Percentiles rank a stretch among this genome's conserved stretches.
phyloP scores from a whole-genome alignment of 2,113 vertebrate genomes.

The Dasyurus viverrinus region DNA sequence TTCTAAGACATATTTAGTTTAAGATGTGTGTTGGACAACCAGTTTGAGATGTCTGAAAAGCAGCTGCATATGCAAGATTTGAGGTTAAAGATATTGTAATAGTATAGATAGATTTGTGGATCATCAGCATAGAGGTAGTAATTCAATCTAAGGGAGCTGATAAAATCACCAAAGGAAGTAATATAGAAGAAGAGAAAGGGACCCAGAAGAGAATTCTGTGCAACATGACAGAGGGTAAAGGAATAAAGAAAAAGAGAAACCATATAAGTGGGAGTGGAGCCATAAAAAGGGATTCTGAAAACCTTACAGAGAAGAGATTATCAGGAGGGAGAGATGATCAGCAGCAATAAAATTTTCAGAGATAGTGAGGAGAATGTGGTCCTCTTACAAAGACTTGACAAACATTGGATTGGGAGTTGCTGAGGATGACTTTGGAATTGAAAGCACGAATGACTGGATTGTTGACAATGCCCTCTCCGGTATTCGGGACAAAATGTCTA shows the following conservation, averaged over 20 bases:
- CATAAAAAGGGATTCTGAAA: background rate
- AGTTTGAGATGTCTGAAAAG: background rate
- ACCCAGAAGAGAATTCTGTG: background rate
- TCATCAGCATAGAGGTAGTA: background rate
- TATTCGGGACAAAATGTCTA: background rate
- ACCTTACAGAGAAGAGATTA: background rate
- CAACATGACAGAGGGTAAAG: background rate
- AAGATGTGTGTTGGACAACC: background rate
- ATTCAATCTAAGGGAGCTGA: background rate
- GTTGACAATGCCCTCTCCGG: background rate
- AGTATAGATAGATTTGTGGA: background rate
- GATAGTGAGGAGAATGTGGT: background rate
- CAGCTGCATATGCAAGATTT: background rate
- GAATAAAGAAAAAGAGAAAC: background rate
- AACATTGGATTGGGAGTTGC: background rate
- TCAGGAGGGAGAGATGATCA: background rate
- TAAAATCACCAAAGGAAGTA: background rate
- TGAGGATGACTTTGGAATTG: background rate
- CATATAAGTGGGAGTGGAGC: background rate
- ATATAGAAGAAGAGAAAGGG: background rate
- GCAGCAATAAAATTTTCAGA: background rate
- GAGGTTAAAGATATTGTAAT: background rate
- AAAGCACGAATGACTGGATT: background rate
- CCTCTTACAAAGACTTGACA: background rate
- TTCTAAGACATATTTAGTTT: background rate